Percentiles rank a stretch among this genome's conserved stretches.
These are phyloP conservation scores for Pao palembangensis DNA, from an alignment of 2,113 vertebrate genomes.

Conservation along the genomic window DNA sequence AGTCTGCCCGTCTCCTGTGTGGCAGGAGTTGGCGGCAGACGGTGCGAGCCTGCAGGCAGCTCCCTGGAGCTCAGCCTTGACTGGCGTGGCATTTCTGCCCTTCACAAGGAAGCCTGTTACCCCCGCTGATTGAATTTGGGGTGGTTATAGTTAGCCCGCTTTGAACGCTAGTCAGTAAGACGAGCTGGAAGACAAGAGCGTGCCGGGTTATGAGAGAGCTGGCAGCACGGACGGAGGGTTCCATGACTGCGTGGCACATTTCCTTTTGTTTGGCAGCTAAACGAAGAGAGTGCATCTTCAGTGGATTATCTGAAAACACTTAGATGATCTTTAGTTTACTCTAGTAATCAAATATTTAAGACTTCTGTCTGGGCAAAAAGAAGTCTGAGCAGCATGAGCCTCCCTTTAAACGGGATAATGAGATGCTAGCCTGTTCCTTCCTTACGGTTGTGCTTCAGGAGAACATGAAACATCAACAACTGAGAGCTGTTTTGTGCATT, in stretches of 20 bases:
- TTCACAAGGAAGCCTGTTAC: constrained; percentile 41
- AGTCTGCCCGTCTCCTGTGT: constrained; percentile 42
- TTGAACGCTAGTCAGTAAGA: constrained; percentile 30
- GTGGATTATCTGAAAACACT: not conserved
- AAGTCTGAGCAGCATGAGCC: constrained; percentile 5
- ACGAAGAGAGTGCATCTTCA: not conserved
- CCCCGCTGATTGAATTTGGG: constrained; percentile 33
- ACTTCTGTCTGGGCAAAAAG: not conserved
- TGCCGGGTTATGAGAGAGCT: constrained; percentile 14
- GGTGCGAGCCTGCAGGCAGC: constrained; percentile 19
- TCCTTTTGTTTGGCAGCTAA: constrained; percentile 2
- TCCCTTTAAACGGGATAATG: constrained; percentile 26
- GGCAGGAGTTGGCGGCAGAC: constrained; percentile 43
- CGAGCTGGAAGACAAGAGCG: constrained; percentile 28
- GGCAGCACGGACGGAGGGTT: not conserved
- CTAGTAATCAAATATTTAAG: not conserved
- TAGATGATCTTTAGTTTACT: constrained; percentile 8
- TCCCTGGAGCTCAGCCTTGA: constrained; percentile 30
- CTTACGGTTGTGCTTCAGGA: constrained; percentile 47
- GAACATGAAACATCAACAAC: constrained; percentile 44
- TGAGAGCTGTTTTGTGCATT: constrained; percentile 4
- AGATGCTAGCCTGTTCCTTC: constrained; percentile 50
- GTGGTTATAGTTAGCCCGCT: constrained; percentile 12
- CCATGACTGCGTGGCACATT: constrained; percentile 23
- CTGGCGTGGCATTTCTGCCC: constrained; percentile 37